Base-by-base conservation (phyloP, 2,888 invertebrate species). In the Cheilosia scutellata region DNA sequence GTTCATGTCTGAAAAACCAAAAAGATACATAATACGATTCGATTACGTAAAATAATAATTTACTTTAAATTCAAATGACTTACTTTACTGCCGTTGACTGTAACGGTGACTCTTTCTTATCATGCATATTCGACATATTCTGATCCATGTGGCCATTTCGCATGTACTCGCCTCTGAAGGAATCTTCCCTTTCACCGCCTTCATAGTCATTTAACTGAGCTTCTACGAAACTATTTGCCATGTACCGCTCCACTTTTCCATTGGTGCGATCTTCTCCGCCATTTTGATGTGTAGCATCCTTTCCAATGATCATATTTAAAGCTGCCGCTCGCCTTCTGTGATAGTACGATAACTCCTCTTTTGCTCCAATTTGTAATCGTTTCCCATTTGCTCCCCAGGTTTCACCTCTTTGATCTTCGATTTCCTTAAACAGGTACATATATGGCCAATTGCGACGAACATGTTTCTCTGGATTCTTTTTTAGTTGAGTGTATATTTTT, bases 381-480 rank as follows among this genome's bases (percentile, higher is more conserved):
- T 92, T 92, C 16, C 91, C 90, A 87, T 91, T 92, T 0, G 87
- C 65, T 53, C 92, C 92, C 92, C 92, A 92, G 77, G 92, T 91
- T 86, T 92, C 92, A 71, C 92, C 92, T 4, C 92, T 89, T 76
- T 92, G 92, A 75, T 92, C 92, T 87, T 92, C 92, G 84, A 92
- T 92, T 87, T 92, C 92, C 78, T 92, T 92, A 68, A 92, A 92
- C 1, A 92, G 89, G 72, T 92, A 92, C 91, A 92, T 92, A 27
- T 92, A 92, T 5, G 91, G 91, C 92, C 92, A 92, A 62, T 92
- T 92, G 44, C 92, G 90, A 0, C 92, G 89, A 11, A 92, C 92
- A 88, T 92, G 92, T 2, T 92, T 90, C 44, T 92, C 92, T 7
- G 92, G 92, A 87, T 92, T 92, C 88, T 92, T 91, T 74, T 92